Conservation (phyloP, 2,888 invertebrate genomes). For the Nomada flava region DNA sequence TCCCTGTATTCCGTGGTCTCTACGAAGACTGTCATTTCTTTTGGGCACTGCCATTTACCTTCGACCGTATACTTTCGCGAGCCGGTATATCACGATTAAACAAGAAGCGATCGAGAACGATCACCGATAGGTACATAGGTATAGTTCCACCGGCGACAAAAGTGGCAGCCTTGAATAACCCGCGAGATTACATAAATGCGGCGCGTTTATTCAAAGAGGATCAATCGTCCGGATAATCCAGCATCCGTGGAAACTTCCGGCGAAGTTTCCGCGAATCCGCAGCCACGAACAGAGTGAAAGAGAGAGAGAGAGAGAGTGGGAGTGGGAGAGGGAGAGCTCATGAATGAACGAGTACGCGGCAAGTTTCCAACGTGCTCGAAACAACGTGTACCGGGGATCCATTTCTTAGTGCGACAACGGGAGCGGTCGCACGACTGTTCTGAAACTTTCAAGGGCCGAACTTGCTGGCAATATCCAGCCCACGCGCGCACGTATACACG, state of each 20-base stretch:
- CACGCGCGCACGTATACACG: conserved; percentile 10
- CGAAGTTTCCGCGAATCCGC: conserved; percentile 69
- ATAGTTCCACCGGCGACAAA: neutral
- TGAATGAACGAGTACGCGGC: conserved; percentile 75
- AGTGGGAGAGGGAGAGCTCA: conserved; percentile 56
- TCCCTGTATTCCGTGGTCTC: no score
- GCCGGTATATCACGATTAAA: neutral
- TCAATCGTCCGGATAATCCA: conserved; percentile 69
- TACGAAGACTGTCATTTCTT: no score
- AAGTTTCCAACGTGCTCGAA: conserved; percentile 64
- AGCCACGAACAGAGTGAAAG: conserved; percentile 52
- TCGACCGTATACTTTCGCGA: neutral
- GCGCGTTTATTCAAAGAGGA: conserved; percentile 61
- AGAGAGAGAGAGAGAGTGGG: neutral
- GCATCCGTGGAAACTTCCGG: conserved; percentile 61
- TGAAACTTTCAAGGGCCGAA: conserved; percentile 63
- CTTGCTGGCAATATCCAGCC: conserved; percentile 44
- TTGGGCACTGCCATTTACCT: no score
- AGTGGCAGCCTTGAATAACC: conserved; percentile 4
- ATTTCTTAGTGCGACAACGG: conserved; percentile 63
- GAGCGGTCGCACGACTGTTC: conserved; percentile 35
- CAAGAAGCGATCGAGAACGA: neutral
- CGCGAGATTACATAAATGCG: conserved; percentile 38
- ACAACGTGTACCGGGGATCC: conserved; percentile 65
- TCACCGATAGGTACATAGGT: neutral